phyloP scores from a whole-genome alignment of 2,113 vertebrate species.

The Brachirus orientalis region DNA sequence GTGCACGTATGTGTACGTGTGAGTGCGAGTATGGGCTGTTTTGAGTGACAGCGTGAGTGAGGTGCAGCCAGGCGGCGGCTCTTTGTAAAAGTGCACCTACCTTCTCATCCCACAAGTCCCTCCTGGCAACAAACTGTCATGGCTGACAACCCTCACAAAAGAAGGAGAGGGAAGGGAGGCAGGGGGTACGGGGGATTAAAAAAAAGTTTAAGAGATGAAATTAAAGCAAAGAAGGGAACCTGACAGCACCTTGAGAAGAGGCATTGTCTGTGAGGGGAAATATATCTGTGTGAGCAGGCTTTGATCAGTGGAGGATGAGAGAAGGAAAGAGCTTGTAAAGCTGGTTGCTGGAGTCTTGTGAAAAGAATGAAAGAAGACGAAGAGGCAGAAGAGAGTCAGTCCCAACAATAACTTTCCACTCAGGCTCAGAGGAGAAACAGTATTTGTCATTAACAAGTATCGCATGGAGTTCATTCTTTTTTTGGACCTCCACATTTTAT shows the following conservation, averaged over 20 bases:
- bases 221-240: slow-evolving; percentile 84
- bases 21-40: slow-evolving; percentile 40
- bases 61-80: slow-evolving; percentile 78
- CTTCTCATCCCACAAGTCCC: slow-evolving; percentile 81
- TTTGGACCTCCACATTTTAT: background rate
- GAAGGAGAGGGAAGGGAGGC: slow-evolving; percentile 74
- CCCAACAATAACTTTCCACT: slow-evolving; percentile 45
- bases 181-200: slow-evolving; percentile 70
- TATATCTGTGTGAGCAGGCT: slow-evolving; percentile 78
- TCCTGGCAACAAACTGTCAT: slow-evolving; percentile 84
- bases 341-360: slow-evolving; percentile 66
- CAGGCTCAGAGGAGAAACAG: slow-evolving; percentile 40
- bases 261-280: slow-evolving; percentile 83
- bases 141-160: slow-evolving; percentile 81
- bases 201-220: slow-evolving; percentile 84
- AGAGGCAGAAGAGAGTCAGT: slow-evolving; percentile 60
- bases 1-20: slow-evolving; percentile 29
- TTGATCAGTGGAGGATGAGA: slow-evolving; percentile 83
- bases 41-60: slow-evolving; percentile 80
- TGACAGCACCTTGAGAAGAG: slow-evolving; percentile 84
- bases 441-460: slow-evolving; percentile 37
- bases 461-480: slow-evolving; percentile 13
- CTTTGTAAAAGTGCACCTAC: slow-evolving; percentile 82
- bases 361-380: slow-evolving; percentile 58
- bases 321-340: slow-evolving; percentile 76